Evolutionary conservation across 2,888 invertebrate genomes (phyloP).

Genomic region (Parascotia fuliginaria): DNA sequence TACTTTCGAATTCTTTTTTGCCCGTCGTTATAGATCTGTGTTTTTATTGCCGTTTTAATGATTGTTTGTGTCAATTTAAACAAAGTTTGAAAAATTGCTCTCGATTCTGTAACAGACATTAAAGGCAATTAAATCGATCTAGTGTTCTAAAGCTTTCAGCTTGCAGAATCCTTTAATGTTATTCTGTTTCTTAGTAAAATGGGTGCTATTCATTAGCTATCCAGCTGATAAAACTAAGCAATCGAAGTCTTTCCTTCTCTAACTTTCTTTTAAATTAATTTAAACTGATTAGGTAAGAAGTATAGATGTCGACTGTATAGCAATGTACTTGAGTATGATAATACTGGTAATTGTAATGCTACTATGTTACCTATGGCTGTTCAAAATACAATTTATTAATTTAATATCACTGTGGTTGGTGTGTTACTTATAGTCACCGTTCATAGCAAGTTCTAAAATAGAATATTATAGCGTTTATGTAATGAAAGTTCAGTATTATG

Average conservation of each 20-base stretch:
- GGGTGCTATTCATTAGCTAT: constrained; percentile 25
- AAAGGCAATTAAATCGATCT: constrained; percentile 33
- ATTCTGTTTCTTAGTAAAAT: constrained; percentile 33
- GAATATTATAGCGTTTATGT: too few relatives aligned
- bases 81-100: constrained; percentile 28
- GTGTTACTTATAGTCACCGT: too few relatives aligned
- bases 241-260: constrained; percentile 14
- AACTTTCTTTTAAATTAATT: constrained; percentile 6
- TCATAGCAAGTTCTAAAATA: too few relatives aligned
- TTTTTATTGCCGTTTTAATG: background rate
- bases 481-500: too few relatives aligned
- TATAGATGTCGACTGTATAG: background rate
- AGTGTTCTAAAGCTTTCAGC: constrained; percentile 22
- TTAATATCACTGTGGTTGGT: too few relatives aligned
- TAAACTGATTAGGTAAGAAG: background rate
- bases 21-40: too few relatives aligned
- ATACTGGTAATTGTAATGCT: background rate
- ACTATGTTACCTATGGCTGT: too few relatives aligned
- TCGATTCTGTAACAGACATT: constrained; percentile 24
- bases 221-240: constrained; percentile 18
- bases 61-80: background rate
- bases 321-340: background rate
- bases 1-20: too few relatives aligned
- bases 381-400: too few relatives aligned
- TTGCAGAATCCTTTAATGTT: constrained; percentile 30